Conservation (phyloP, 2,113 vertebrate genomes). For the Excalfactoria chinensis region DNA sequence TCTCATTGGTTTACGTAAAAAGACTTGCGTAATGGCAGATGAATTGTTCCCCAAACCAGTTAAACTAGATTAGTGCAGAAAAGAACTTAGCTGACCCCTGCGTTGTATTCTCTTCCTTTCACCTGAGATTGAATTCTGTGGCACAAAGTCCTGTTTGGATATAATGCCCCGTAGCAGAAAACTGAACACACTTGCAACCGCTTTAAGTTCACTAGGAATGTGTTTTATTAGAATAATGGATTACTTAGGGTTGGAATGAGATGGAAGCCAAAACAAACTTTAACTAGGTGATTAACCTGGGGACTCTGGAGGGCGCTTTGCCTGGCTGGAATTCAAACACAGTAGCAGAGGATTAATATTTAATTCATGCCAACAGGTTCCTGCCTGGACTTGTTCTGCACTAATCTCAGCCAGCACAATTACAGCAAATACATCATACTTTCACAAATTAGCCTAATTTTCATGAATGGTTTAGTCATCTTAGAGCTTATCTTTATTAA, state of each 20-base stretch:
- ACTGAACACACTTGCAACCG: slow-evolving; percentile 16
- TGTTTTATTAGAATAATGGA: slow-evolving; percentile 36
- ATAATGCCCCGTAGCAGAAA: slow-evolving; percentile 1
- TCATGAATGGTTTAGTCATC: background rate
- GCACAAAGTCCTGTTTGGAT: background rate
- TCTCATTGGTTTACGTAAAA: background rate
- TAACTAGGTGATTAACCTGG: slow-evolving; percentile 60
- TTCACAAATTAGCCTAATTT: background rate
- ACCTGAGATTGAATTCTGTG: background rate
- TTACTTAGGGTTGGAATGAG: slow-evolving; percentile 50
- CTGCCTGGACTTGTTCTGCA: slow-evolving; percentile 28
- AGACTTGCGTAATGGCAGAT: background rate
- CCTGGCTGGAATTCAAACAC: slow-evolving; percentile 43
- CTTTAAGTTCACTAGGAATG: slow-evolving; percentile 46
- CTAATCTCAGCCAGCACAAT: slow-evolving; percentile 13
- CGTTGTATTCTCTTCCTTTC: background rate
- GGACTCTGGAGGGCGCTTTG: slow-evolving; percentile 42
- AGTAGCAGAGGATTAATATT: slow-evolving; percentile 63
- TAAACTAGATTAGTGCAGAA: background rate
- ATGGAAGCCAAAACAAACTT: slow-evolving; percentile 64
- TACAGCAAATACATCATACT: background rate
- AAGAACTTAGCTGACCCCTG: background rate
- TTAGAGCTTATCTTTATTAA: background rate
- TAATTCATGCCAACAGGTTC: slow-evolving; percentile 44
- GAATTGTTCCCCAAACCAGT: slow-evolving; percentile 7